Conservation (phyloP, 2,113 vertebrate genomes). For the Cacatua alba region DNA sequence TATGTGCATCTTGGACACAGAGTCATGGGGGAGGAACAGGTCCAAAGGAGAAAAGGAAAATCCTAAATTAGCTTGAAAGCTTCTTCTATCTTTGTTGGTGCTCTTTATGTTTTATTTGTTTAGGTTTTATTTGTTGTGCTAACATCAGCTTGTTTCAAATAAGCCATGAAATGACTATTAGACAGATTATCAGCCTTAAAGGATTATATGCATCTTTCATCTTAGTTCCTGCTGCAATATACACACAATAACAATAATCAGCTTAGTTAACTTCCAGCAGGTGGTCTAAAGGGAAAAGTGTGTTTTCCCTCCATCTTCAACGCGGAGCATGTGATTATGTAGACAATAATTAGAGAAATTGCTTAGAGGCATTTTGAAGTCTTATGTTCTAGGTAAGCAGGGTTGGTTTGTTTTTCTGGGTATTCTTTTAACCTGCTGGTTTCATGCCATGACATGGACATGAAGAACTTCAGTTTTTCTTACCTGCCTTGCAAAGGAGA, state of each 20-base stretch:
- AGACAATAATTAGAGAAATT: background rate
- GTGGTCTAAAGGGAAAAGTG: background rate
- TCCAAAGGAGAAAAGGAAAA: background rate
- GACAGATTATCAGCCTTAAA: slow-evolving; percentile 39
- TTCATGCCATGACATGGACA: background rate
- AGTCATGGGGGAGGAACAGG: background rate
- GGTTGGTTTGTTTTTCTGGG: background rate
- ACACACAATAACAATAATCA: background rate
- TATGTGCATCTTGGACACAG: background rate
- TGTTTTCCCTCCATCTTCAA: background rate
- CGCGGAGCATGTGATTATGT: background rate
- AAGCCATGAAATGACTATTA: slow-evolving; percentile 42
- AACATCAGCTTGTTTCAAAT: slow-evolving; percentile 37
- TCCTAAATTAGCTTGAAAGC: background rate
- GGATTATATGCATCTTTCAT: slow-evolving; percentile 19
- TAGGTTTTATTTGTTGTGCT: background rate
- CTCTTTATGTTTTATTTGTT: background rate
- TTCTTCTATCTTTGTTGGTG: background rate
- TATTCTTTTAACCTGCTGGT: background rate
- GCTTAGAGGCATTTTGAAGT: background rate
- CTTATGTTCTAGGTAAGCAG: background rate
- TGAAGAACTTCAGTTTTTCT: background rate
- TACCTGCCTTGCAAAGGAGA: background rate
- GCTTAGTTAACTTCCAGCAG: slow-evolving; percentile 26
- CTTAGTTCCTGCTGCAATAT: background rate